Conservation (phyloP, 2,113 vertebrate genomes). For the Deroptyus accipitrinus region DNA sequence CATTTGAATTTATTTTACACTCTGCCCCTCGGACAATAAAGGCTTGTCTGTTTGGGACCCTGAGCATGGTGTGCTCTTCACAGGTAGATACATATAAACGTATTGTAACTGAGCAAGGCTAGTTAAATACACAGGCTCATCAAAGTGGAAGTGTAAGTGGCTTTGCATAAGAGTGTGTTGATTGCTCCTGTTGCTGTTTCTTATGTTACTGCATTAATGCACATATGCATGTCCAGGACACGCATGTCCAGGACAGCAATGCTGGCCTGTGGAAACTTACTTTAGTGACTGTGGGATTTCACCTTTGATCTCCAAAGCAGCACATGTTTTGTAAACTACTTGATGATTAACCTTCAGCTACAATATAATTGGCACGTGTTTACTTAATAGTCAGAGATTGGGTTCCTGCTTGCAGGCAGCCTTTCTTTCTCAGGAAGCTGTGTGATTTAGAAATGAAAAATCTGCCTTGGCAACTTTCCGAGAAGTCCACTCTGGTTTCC, state of each 20-base stretch:
- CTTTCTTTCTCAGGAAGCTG: neutral
- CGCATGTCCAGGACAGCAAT: neutral
- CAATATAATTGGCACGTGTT: neutral
- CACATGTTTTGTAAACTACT: neutral
- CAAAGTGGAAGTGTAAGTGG: neutral
- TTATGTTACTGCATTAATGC: rapidly evolving
- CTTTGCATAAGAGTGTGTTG: neutral
- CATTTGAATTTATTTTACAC: neutral
- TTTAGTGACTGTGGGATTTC: neutral
- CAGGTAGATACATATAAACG: neutral
- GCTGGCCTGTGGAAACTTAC: neutral
- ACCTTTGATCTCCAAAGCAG: neutral
- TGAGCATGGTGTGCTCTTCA: neutral
- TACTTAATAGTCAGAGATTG: neutral
- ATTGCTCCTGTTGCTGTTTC: neutral
- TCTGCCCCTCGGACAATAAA: neutral
- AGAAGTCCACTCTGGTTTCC: neutral
- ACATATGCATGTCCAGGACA: neutral
- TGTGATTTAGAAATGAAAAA: neutral
- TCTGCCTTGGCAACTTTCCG: neutral
- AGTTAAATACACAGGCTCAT: neutral
- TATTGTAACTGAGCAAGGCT: neutral
- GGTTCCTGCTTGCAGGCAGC: neutral
- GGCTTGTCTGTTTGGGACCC: neutral
- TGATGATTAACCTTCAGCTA: neutral